These are phyloP conservation scores for Lerista edwardsae DNA, from an alignment of 2,797 vertebrate species.

Conservation along the genomic window DNA sequence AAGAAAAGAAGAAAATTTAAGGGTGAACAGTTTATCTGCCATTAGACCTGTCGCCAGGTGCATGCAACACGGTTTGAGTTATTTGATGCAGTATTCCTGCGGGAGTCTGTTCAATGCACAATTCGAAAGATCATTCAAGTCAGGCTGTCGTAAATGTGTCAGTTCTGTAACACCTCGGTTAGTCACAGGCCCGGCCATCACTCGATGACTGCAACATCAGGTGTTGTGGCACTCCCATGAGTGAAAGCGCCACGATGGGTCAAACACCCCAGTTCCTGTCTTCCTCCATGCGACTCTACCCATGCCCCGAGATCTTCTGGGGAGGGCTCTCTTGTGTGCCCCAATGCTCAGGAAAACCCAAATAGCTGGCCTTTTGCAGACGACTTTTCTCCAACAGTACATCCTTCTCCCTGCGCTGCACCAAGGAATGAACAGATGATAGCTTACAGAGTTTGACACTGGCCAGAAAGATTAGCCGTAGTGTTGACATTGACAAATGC, in stretches of 20 bases:
- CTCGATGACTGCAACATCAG: background rate
- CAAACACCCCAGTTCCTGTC: too few species aligned
- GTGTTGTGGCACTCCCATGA: background rate
- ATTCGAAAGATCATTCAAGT: background rate
- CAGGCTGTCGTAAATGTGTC: background rate
- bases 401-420: slow-evolving; percentile 42
- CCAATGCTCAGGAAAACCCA: background rate
- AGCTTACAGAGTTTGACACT: slow-evolving; percentile 73
- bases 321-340: too few species aligned
- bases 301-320: too few species aligned
- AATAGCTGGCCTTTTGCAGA: slow-evolving; percentile 22
- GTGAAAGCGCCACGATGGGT: background rate
- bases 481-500: slow-evolving; percentile 86
- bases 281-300: too few species aligned
- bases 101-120: background rate
- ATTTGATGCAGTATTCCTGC: background rate
- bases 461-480: slow-evolving; percentile 80
- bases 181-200: background rate
- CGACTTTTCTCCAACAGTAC: slow-evolving; percentile 12
- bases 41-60: background rate
- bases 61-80: background rate
- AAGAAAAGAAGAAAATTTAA: background rate
- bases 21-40: background rate
- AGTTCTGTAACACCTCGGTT: background rate
- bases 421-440: slow-evolving; percentile 73